Evolutionary conservation across 1,140 invertebrate genomes (phyloP).

Genomic region (Euborellia annulipes): DNA sequence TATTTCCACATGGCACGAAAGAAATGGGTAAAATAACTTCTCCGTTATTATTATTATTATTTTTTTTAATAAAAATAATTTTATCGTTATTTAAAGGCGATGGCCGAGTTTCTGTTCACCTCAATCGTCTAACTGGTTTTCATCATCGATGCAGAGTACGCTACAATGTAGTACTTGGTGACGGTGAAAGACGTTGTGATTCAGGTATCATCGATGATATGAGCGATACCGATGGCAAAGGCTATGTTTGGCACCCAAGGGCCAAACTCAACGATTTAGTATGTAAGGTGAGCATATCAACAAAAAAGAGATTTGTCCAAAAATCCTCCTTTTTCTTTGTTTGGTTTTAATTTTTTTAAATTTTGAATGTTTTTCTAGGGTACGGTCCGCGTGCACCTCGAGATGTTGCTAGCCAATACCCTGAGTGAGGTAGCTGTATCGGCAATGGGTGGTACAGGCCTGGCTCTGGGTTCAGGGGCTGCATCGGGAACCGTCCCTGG

Average conservation of each 20-base stretch:
- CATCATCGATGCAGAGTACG: slow-evolving; percentile 63
- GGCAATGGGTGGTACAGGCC: slow-evolving; percentile 10
- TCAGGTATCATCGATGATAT: slow-evolving; percentile 64
- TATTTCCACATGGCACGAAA: slow-evolving; percentile 47
- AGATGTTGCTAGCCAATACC: slow-evolving; percentile 59
- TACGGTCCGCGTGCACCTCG: slow-evolving; percentile 48
- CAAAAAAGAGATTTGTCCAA: no score
- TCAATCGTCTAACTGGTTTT: slow-evolving; percentile 63
- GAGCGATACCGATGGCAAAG: slow-evolving; percentile 55
- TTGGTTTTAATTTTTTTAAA: no score
- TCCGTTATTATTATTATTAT: no score
- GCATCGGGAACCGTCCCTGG: slow-evolving; percentile 1
- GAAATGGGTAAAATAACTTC: slow-evolving; percentile 20
- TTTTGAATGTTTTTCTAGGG: no score
- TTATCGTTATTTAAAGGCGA: slow-evolving; percentile 22
- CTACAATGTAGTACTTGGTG: slow-evolving; percentile 55
- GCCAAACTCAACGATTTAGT: slow-evolving; percentile 40
- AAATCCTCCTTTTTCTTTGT: no score
- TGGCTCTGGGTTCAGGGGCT: slow-evolving; percentile 16
- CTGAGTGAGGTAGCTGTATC: slow-evolving; percentile 49
- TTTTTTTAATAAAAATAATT: no score
- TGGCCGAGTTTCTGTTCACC: slow-evolving; percentile 38
- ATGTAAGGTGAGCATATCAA: slow-evolving; percentile 28
- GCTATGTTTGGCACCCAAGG: slow-evolving; percentile 54
- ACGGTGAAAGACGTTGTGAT: slow-evolving; percentile 51